Conservation (phyloP, 2,888 invertebrate species). For the Spodoptera exigua region DNA sequence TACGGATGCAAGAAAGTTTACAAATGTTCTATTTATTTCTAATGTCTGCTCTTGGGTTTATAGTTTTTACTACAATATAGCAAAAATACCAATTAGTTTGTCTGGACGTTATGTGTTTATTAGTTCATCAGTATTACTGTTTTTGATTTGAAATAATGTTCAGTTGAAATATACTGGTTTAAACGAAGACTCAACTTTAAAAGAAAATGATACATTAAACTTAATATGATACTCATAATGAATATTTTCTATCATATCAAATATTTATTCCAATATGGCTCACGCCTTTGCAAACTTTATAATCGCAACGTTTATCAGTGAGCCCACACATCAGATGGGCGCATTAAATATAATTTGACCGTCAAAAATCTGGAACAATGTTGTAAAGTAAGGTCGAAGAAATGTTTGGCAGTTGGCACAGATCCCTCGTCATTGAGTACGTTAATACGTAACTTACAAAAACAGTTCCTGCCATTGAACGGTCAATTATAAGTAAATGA, state of each 20-base stretch:
- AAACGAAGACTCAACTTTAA: no score
- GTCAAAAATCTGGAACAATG: slow-evolving; percentile 82
- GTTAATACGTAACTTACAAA: slow-evolving; percentile 59
- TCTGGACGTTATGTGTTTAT: no score
- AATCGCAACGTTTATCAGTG: slow-evolving; percentile 34
- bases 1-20: slow-evolving; percentile 66
- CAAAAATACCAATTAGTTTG: no score
- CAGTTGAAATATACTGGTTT: no score
- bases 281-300: slow-evolving; percentile 22
- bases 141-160: no score
- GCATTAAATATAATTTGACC: slow-evolving; percentile 82
- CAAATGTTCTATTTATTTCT: background rate
- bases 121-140: no score
- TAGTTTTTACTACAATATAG: no score
- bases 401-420: slow-evolving; percentile 79
- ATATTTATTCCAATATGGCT: slow-evolving; percentile 26
- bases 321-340: slow-evolving; percentile 41
- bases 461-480: slow-evolving; percentile 67
- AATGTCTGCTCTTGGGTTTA: no score
- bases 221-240: background rate
- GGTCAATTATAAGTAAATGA: slow-evolving; percentile 72
- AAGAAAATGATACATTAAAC: no score
- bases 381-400: slow-evolving; percentile 80
- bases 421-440: slow-evolving; percentile 64
- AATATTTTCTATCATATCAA: slow-evolving; percentile 16